Percentiles rank a stretch among this genome's conserved stretches.
Conservation (phyloP, 2,113 vertebrate species). For the Pluvialis apricaria region DNA sequence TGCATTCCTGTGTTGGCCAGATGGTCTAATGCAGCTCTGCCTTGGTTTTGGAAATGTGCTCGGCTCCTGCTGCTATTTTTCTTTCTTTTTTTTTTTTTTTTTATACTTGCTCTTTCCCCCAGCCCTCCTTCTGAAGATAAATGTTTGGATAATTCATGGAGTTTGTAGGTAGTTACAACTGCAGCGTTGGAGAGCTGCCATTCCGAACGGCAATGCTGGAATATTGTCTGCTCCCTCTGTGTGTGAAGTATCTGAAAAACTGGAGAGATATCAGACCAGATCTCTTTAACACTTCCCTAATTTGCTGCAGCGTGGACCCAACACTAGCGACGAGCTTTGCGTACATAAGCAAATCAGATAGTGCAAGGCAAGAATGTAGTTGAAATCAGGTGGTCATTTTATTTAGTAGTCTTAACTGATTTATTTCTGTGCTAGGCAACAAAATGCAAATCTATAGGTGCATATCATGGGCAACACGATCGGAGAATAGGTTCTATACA, state of each 20-base stretch:
- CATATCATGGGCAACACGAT: neutral
- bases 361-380: neutral
- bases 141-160: slow-evolving; percentile 1
- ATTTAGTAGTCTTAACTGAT: neutral
- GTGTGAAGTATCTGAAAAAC: neutral
- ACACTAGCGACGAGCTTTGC: neutral
- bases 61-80: neutral
- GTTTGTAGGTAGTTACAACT: slow-evolving; percentile 25
- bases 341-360: neutral
- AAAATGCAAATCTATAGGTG: fast-evolving
- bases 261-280: neutral
- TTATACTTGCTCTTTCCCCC: neutral
- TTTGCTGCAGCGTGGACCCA: neutral
- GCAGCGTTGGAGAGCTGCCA: neutral
- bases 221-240: neutral
- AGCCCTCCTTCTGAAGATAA: slow-evolving; percentile 11
- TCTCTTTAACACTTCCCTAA: neutral
- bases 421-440: neutral
- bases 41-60: neutral
- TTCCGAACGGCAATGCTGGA: neutral
- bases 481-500: neutral
- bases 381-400: neutral
- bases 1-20: neutral
- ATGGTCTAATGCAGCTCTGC: neutral
- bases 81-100: neutral